These are phyloP conservation scores for Cirrhinus molitorella DNA, from an alignment of 2,797 vertebrate genomes.

Conservation along the genomic window DNA sequence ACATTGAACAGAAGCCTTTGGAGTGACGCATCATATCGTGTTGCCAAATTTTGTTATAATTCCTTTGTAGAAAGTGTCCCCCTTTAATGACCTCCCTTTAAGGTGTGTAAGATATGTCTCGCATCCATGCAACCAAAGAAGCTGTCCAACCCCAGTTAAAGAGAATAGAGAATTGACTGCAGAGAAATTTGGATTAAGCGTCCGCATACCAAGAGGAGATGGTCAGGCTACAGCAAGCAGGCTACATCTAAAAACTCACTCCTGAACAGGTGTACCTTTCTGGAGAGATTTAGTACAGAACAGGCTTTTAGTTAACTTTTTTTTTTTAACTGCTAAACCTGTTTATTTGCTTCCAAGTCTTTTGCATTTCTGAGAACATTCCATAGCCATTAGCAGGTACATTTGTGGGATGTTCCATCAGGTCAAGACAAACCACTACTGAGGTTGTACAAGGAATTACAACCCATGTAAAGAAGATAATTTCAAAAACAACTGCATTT, in stretches of 20 bases:
- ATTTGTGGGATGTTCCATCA: slow-evolving; percentile 51
- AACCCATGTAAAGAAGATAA: no score
- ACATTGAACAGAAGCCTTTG: background rate
- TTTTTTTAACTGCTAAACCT: no score
- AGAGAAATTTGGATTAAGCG: no score
- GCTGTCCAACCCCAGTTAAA: no score
- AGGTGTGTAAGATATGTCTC: no score
- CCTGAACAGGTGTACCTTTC: background rate
- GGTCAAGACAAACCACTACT: slow-evolving; percentile 24
- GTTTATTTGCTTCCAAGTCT: slow-evolving; percentile 16
- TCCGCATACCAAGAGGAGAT: no score
- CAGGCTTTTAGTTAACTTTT: background rate
- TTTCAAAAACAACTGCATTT: no score
- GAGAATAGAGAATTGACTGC: no score
- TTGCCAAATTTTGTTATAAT: background rate
- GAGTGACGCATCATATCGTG: background rate
- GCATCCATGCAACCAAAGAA: no score
- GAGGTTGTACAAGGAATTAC: no score
- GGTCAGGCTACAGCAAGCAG: no score
- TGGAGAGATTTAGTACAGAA: background rate
- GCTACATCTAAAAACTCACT: background rate
- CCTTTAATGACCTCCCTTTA: background rate
- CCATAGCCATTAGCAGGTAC: slow-evolving; percentile 37
- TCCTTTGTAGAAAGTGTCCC: background rate
- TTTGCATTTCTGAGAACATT: background rate